Evolutionary conservation across 2,888 invertebrate genomes (phyloP), one percentile per base, ranked within the genome.

Genomic region (Ormyrus thymus): DNA sequence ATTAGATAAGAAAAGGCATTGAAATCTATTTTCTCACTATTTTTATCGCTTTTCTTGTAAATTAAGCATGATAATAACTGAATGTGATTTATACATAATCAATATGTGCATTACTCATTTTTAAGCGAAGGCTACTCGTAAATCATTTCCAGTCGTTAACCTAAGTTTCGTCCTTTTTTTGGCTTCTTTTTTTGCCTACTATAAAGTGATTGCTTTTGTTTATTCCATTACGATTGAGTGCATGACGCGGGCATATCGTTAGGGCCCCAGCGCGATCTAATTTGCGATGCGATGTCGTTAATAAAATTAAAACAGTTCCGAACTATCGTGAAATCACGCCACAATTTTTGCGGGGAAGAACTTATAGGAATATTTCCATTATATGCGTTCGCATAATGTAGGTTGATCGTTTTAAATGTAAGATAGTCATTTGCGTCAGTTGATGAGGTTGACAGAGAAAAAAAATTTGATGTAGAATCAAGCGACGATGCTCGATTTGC

Each of bases 361-460:
- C 29, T 29, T 29, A 29, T 29, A 13, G 51, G n/a, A 45, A 51
- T 66, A 8, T 66, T 59, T 58, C 29, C 66, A 59, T 66, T 45
- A 29, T n/a, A 43, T 59, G 46, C 50, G 59, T 43, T 6, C 50
- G 45, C 56, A 29, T 1, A 46, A 11, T 62, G 1, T 15, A 50
- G 15, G 61, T 53, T 45, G 56, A 50, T 11, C 4, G 13, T 50
- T 53, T 58, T 6, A 48, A 45, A 15, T 10, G 58, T 59, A 59
- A 13, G 15, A 48, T 61, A 61, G 29, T 61, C 75, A 6, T 53
- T 75, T 75, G 55, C 75, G 68, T 75, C 75, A 68, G 53, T 61
- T 59, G 59, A 48, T 0, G 65, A 56, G 68, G 29, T 68, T 43
- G 51, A 15, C 55, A 43, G 45, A 48, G 11, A 43, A 62, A 73